Percentiles rank a stretch among this genome's conserved stretches.
phyloP scores from a whole-genome alignment of 2,797 vertebrate genomes.

The Tenualosa thibaudeaui region DNA sequence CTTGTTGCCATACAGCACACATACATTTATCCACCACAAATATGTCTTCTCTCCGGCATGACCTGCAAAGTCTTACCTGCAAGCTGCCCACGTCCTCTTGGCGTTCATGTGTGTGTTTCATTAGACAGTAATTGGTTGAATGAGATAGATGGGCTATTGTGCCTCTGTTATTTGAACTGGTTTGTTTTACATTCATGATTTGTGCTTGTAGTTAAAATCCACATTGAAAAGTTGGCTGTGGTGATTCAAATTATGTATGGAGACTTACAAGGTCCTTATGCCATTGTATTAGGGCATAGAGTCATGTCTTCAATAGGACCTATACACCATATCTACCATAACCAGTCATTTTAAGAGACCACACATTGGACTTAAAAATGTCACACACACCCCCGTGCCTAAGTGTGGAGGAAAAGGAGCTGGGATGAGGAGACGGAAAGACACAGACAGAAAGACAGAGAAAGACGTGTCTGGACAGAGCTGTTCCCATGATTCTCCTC shows the following conservation, averaged over 20 bases:
- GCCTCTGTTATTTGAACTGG: not conserved
- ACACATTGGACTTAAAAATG: too few species aligned
- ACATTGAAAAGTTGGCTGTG: too few species aligned
- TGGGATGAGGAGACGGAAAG: too few species aligned
- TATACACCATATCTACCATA: too few species aligned
- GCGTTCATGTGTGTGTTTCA: not conserved
- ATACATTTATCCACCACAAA: not conserved
- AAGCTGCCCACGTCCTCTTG: not conserved
- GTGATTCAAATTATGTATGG: too few species aligned
- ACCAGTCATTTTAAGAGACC: too few species aligned
- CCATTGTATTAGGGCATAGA: too few species aligned
- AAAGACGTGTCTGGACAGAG: slow-evolving; percentile 10
- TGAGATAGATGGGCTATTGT: not conserved
- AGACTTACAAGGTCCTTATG: too few species aligned
- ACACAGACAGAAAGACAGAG: not conserved
- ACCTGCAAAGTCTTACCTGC: not conserved
- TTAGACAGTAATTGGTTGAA: not conserved
- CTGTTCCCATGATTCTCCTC: slow-evolving; percentile 1
- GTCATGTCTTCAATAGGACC: too few species aligned
- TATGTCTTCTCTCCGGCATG: not conserved
- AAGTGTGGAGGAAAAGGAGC: too few species aligned
- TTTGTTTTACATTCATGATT: not conserved
- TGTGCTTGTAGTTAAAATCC: not conserved
- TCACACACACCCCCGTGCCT: too few species aligned
- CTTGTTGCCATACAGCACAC: not conserved